These are phyloP conservation scores for Zapus hudsonius DNA, from an alignment of 2,113 vertebrate genomes.

Conservation along the genomic window DNA sequence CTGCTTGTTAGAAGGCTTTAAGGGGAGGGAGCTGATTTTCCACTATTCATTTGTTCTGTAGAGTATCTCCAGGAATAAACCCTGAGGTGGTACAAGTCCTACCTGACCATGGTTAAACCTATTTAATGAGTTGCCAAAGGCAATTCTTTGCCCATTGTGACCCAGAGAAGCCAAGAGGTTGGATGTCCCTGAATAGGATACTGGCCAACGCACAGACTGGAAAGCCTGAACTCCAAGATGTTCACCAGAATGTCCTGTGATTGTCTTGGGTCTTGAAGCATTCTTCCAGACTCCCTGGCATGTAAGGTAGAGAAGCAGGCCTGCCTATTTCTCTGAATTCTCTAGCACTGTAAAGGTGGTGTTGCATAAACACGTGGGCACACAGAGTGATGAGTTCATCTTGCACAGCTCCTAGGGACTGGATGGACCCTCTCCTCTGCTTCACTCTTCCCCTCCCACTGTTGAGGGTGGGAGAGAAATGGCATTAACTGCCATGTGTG, in stretches of 20 bases:
- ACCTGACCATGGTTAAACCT: neutral
- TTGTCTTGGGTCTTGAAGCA: neutral
- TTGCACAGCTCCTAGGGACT: neutral
- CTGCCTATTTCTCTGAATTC: slow-evolving; percentile 14
- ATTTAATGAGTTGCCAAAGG: too few relatives aligned
- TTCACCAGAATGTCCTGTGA: neutral
- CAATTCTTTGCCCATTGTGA: too few relatives aligned
- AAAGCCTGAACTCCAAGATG: neutral
- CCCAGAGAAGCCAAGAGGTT: too few relatives aligned
- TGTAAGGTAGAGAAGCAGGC: neutral
- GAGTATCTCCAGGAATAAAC: slow-evolving; percentile 31
- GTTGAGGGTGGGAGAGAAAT: neutral
- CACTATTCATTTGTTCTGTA: slow-evolving; percentile 43
- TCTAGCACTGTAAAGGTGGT: neutral
- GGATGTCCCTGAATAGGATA: neutral
- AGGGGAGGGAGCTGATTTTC: neutral
- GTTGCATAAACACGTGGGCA: neutral
- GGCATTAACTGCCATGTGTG: neutral
- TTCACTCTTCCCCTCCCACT: neutral
- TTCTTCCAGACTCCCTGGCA: neutral
- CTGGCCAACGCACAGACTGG: neutral
- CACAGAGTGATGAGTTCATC: neutral
- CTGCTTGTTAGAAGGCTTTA: neutral
- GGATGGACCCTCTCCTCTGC: neutral
- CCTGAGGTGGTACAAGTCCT: neutral